Percentiles rank a stretch among this genome's conserved stretches.
phyloP scores from a whole-genome alignment of 37 sponge, comb jelly and placozoan genomes.

The Chondrosia reniformis region DNA sequence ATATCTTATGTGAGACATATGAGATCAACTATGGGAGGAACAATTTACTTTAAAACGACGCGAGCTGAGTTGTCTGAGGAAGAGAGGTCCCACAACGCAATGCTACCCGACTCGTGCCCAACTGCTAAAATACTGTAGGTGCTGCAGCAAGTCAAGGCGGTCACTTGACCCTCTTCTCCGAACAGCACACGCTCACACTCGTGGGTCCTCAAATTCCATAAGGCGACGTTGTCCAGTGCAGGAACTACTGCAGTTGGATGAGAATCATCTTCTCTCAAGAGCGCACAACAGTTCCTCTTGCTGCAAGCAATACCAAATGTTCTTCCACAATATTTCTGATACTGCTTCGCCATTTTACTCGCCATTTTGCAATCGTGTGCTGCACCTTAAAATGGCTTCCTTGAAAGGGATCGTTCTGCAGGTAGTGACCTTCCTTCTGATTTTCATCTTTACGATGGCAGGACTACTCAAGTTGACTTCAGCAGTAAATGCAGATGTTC shows the following conservation, averaged over 20 bases:
- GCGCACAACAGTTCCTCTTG: slow-evolving; percentile 35
- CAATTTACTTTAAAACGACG: background rate
- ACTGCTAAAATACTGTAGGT: slow-evolving; percentile 49
- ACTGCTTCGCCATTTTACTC: slow-evolving; percentile 81
- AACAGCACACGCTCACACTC: slow-evolving; percentile 1
- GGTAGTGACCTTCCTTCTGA: slow-evolving; percentile 36
- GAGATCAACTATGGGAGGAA: background rate
- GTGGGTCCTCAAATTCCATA: slow-evolving; percentile 71
- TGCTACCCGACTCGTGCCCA: slow-evolving; percentile 54
- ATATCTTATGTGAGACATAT: too few species aligned
- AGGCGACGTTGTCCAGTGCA: slow-evolving; percentile 73
- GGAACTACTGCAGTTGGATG: slow-evolving; percentile 19
- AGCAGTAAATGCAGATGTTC: slow-evolving; percentile 23
- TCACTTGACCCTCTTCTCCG: slow-evolving; percentile 62
- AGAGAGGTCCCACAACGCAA: slow-evolving; percentile 53
- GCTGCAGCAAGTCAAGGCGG: slow-evolving; percentile 24
- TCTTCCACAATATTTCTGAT: slow-evolving; percentile 61
- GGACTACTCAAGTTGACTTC: slow-evolving; percentile 59
- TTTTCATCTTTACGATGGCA: slow-evolving; percentile 55
- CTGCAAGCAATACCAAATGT: slow-evolving; percentile 72
- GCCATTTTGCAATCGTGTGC: too few species aligned
- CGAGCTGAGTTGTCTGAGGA: too few species aligned
- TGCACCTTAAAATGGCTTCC: slow-evolving; percentile 18
- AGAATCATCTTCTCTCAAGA: slow-evolving; percentile 9
- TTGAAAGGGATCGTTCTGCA: background rate